A percentile compares a stretch with the other conserved stretches of the same genome.
These are phyloP conservation scores for Apodemus sylvaticus DNA, from an alignment of 2,113 vertebrate genomes.

Conservation along the genomic window DNA sequence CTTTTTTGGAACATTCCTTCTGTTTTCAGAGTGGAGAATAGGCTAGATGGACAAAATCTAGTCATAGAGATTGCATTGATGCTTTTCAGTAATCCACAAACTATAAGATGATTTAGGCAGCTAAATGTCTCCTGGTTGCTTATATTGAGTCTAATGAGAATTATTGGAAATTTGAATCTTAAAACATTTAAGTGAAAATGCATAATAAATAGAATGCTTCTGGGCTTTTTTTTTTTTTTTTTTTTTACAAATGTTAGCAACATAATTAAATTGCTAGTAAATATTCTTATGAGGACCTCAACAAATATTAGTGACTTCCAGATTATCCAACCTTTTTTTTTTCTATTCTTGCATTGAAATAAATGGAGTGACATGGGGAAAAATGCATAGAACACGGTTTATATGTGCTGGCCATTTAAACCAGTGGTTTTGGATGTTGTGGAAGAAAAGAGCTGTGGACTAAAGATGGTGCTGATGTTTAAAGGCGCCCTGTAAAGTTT, in stretches of 20 bases:
- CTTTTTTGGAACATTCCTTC: constrained; percentile 14
- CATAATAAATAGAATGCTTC: neutral
- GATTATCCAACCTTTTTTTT: constrained; percentile 62
- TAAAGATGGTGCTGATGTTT: constrained; percentile 77
- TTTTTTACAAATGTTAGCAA: neutral
- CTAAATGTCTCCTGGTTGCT: neutral
- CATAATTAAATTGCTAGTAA: constrained; percentile 49
- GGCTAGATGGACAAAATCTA: neutral
- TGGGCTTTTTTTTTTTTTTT: neutral
- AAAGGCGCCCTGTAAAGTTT: constrained; percentile 69
- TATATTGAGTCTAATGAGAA: neutral
- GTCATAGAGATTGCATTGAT: neutral
- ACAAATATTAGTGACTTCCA: constrained; percentile 53
- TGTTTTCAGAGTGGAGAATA: neutral
- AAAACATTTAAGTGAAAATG: neutral
- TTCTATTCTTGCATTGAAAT: constrained; percentile 62
- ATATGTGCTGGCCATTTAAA: constrained; percentile 74
- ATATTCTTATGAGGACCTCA: constrained; percentile 45
- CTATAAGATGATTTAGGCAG: neutral
- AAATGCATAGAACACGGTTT: constrained; percentile 72
- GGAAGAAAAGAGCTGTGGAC: constrained; percentile 74
- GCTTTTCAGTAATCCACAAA: neutral
- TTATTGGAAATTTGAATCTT: neutral
- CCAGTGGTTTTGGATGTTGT: constrained; percentile 77
- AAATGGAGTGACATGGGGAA: constrained; percentile 72